phyloP scores from a whole-genome alignment of 2,888 invertebrate genomes.

The Nomada flava region DNA sequence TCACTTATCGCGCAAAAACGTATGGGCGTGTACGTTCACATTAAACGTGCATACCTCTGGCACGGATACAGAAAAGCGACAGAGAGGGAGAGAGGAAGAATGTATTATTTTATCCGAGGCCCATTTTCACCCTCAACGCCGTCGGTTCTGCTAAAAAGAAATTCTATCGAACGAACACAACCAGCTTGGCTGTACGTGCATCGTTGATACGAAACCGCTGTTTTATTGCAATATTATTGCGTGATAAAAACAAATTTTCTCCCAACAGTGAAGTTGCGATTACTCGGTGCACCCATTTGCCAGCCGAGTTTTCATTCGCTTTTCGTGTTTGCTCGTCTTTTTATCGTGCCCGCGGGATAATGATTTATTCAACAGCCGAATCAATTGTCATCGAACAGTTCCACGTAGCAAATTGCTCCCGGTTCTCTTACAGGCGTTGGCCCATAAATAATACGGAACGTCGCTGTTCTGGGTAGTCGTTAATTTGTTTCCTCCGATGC shows the following conservation, averaged over 20 bases:
- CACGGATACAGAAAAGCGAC: slow-evolving; percentile 19
- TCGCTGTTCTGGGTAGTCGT: slow-evolving; percentile 50
- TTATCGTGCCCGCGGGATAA: background rate
- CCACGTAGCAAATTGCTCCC: slow-evolving; percentile 27
- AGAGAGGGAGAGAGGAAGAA: slow-evolving; percentile 11
- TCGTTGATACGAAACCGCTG: too few relatives aligned
- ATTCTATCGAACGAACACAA: background rate
- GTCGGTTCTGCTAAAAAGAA: background rate
- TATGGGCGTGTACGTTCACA: slow-evolving; percentile 52
- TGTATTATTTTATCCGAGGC: slow-evolving; percentile 30
- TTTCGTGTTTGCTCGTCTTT: background rate
- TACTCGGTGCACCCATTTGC: background rate
- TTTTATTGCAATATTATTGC: too few relatives aligned
- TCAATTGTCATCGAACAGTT: slow-evolving; percentile 38
- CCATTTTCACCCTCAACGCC: background rate
- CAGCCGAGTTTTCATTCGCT: background rate
- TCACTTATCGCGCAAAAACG: slow-evolving; percentile 70
- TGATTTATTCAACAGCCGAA: slow-evolving; percentile 18
- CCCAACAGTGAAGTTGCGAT: background rate
- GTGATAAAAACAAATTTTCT: too few relatives aligned
- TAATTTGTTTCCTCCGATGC: slow-evolving; percentile 64
- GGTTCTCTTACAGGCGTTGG: slow-evolving; percentile 13
- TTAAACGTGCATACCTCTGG: slow-evolving; percentile 50
- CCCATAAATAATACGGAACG: slow-evolving; percentile 50
- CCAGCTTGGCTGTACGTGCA: too few relatives aligned